Evolutionary conservation across 64 coral and sea anemone species (phyloP).

Genomic region (Hydrozoanthus tunicans): DNA sequence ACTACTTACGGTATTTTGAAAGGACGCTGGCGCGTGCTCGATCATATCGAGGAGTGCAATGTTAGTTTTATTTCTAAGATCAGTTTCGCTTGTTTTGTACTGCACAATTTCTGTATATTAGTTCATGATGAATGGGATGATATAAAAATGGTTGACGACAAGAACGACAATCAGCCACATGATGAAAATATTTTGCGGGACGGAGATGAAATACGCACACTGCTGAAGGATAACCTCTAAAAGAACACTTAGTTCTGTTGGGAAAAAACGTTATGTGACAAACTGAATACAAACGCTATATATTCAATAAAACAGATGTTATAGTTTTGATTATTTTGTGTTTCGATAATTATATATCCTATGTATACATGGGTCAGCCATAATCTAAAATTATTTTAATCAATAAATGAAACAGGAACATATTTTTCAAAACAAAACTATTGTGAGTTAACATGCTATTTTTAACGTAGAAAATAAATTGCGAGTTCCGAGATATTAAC

Average conservation of each 20-base stretch:
- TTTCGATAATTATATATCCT: not conserved
- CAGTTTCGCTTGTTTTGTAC: slow-evolving; percentile 50
- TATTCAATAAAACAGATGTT: not conserved
- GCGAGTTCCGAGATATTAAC: not conserved
- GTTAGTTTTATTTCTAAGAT: slow-evolving; percentile 56
- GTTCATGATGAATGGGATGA: slow-evolving; percentile 63
- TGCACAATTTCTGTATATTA: slow-evolving; percentile 65
- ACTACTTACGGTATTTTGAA: slow-evolving; percentile 49
- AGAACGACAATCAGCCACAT: slow-evolving; percentile 18
- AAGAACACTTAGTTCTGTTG: not conserved
- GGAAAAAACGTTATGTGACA: not conserved
- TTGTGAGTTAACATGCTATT: not conserved
- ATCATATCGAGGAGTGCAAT: slow-evolving; percentile 50
- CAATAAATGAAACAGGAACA: not conserved
- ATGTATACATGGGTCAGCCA: not conserved
- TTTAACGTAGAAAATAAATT: slow-evolving; percentile 9
- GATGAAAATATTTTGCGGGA: slow-evolving; percentile 29
- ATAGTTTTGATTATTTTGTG: not conserved
- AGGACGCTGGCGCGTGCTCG: slow-evolving; percentile 53
- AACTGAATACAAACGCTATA: not conserved
- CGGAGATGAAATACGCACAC: slow-evolving; percentile 61
- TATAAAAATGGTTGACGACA: slow-evolving; percentile 21
- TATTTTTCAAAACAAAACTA: slow-evolving; percentile 4
- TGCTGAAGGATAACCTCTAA: slow-evolving; percentile 60
- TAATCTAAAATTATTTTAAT: not conserved